phyloP scores from a whole-genome alignment of 2,113 vertebrate species.

The Malurus elegans region DNA sequence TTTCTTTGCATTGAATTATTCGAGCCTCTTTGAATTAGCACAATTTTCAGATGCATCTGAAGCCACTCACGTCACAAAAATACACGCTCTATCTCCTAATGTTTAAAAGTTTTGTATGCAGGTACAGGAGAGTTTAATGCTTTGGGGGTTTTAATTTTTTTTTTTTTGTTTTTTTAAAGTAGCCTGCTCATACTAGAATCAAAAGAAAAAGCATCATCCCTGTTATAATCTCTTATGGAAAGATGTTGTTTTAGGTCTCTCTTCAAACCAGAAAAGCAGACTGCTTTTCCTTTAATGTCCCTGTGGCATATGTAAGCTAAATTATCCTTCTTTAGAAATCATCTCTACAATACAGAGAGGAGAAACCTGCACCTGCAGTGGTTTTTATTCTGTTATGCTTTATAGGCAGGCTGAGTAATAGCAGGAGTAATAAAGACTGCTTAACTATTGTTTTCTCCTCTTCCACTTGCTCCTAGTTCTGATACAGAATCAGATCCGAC shows the following conservation, averaged over 20 bases:
- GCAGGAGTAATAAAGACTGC: neutral
- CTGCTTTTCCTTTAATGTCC: neutral
- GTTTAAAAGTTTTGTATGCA: neutral
- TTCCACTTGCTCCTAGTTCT: neutral
- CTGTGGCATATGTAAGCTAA: neutral
- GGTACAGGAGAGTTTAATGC: neutral
- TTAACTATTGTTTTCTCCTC: neutral
- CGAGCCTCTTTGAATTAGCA: neutral
- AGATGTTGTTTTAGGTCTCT: neutral
- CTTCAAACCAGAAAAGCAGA: neutral
- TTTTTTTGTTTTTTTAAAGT: neutral
- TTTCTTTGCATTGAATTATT: neutral
- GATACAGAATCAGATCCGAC: neutral
- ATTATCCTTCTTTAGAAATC: neutral
- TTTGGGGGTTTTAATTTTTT: neutral
- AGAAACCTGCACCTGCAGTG: neutral
- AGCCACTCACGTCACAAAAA: neutral
- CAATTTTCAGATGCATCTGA: neutral
- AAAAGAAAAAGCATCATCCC: neutral
- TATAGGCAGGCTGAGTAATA: neutral
- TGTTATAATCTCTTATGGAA: neutral
- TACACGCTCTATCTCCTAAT: neutral
- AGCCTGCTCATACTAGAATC: neutral
- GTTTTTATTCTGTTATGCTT: neutral
- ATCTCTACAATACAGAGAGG: neutral